Evolutionary conservation across 2,888 invertebrate genomes (phyloP).

Genomic region (Troilus luridus): DNA sequence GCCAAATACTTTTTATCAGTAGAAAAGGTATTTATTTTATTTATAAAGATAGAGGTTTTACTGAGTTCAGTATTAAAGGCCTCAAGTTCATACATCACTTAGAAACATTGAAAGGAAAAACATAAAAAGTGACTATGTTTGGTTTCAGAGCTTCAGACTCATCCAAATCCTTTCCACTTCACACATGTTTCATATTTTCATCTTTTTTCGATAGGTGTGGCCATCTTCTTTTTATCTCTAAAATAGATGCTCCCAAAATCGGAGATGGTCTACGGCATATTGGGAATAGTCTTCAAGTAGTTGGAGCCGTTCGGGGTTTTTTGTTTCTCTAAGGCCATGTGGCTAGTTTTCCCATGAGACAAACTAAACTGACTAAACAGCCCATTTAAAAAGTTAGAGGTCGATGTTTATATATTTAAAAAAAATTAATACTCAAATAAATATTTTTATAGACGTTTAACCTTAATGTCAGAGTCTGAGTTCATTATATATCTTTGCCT

Average conservation of each 20-base stretch:
- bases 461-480: neutral
- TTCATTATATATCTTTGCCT: too few relatives aligned
- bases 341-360: constrained; percentile 30
- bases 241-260: neutral
- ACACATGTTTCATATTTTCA: constrained; percentile 29
- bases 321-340: constrained; percentile 29
- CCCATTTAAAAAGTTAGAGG: constrained; percentile 20
- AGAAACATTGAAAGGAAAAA: neutral
- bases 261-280: neutral
- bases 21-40: neutral
- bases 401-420: neutral
- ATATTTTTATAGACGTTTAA: neutral
- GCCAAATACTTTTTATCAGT: too few relatives aligned
- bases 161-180: neutral
- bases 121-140: constrained; percentile 9
- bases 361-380: neutral
- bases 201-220: constrained; percentile 31
- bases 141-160: neutral
- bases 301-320: neutral
- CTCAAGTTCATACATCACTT: neutral
- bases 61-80: neutral
- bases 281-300: constrained; percentile 47
- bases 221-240: neutral
- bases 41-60: neutral
- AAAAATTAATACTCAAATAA: constrained; percentile 10